A percentile compares a stretch with the other conserved stretches of the same genome.
These are phyloP conservation scores for Corythoichthys haematopterus DNA, from an alignment of 2,113 vertebrate genomes.

Conservation along the genomic window DNA sequence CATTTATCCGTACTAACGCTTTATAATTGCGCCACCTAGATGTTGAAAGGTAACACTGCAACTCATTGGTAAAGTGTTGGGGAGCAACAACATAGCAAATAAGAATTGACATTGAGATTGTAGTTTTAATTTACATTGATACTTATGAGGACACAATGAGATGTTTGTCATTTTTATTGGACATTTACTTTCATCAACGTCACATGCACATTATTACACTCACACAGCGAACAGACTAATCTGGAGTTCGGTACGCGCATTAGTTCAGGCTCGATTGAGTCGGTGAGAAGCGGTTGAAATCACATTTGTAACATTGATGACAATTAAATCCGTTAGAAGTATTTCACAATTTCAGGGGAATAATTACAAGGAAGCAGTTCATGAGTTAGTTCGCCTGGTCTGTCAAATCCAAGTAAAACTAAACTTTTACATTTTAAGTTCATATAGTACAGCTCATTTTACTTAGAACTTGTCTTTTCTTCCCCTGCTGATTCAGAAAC, in stretches of 20 bases:
- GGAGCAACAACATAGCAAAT: neutral
- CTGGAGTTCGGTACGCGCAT: constrained; percentile 18
- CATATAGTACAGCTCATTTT: neutral
- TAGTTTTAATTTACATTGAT: constrained; percentile 64
- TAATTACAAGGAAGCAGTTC: neutral
- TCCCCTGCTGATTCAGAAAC: no score
- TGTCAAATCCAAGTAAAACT: neutral
- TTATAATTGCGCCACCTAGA: neutral
- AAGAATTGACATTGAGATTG: constrained; percentile 18
- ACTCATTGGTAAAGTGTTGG: neutral
- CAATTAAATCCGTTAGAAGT: neutral
- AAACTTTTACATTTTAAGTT: neutral
- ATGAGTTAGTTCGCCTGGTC: neutral
- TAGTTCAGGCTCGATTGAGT: constrained; percentile 3
- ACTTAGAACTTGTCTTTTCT: no score
- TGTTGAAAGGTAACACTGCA: neutral
- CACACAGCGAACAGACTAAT: constrained; percentile 31
- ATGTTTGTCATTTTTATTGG: constrained; percentile 41
- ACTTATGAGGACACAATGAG: constrained; percentile 58
- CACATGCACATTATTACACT: constrained; percentile 59
- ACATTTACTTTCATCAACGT: constrained; percentile 60
- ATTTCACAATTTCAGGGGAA: neutral
- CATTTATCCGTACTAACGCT: neutral
- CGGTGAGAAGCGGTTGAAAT: no score
- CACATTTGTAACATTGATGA: neutral